Conservation (phyloP, 2,797 vertebrate species). For the Nannoperca australis region DNA sequence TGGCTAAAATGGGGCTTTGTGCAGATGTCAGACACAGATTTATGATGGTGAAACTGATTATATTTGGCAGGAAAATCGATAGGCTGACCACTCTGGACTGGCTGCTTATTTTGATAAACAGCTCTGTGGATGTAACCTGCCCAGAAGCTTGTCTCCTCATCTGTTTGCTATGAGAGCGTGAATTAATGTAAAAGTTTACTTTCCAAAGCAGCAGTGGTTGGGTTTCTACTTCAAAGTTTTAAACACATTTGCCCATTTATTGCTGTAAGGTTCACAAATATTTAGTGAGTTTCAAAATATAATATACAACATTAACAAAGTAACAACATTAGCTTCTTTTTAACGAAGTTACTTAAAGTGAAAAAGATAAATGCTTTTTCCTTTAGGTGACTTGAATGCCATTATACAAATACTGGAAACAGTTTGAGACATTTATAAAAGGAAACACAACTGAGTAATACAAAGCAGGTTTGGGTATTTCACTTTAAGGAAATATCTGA, state of each 20-base stretch:
- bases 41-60: slow-evolving; percentile 93
- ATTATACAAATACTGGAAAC: slow-evolving; percentile 16
- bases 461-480: slow-evolving; percentile 14
- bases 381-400: slow-evolving; percentile 18
- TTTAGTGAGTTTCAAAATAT: slow-evolving; percentile 76
- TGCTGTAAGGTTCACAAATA: slow-evolving; percentile 74
- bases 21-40: slow-evolving; percentile 94
- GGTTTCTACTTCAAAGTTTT: slow-evolving; percentile 82
- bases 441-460: slow-evolving; percentile 36
- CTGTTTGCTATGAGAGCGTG: slow-evolving; percentile 85
- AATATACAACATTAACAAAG: slow-evolving; percentile 9
- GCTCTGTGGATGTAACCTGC: slow-evolving; percentile 88
- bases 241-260: slow-evolving; percentile 78
- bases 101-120: slow-evolving; percentile 91
- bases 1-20: slow-evolving; percentile 92
- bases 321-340: slow-evolving; percentile 8
- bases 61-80: slow-evolving; percentile 94
- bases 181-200: slow-evolving; percentile 85
- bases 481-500: slow-evolving; percentile 33
- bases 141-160: slow-evolving; percentile 82
- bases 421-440: slow-evolving; percentile 37
- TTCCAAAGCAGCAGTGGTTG: slow-evolving; percentile 68
- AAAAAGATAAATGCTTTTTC: slow-evolving; percentile 24
- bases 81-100: slow-evolving; percentile 87
- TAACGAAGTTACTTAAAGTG: slow-evolving; percentile 14